Percentiles rank a stretch among this genome's conserved stretches.
Conservation (phyloP, 2,113 vertebrate species). For the Actinemys pallida region DNA sequence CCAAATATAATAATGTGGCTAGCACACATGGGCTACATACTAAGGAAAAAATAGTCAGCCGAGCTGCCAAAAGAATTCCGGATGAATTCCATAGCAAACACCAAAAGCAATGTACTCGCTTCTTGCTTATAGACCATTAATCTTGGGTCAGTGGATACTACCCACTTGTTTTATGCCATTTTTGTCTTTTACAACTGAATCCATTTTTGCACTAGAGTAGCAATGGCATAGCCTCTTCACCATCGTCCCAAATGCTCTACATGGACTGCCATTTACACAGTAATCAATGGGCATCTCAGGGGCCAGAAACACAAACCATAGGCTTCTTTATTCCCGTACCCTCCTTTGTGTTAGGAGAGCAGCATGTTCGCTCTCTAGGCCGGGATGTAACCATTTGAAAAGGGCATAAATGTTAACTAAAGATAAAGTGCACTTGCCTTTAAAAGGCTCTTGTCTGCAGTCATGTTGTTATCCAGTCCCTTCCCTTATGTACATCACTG, state of each 20-base stretch:
- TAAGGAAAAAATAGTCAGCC: neutral
- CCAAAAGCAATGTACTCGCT: neutral
- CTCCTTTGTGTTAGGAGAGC: neutral
- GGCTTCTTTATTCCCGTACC: neutral
- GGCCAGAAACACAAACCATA: neutral
- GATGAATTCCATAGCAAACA: neutral
- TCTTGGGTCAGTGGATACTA: neutral
- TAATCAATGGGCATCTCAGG: neutral
- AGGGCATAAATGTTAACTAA: neutral
- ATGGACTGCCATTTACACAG: neutral
- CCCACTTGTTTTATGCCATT: neutral
- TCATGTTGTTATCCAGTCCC: neutral
- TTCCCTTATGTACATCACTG: neutral
- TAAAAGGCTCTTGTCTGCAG: neutral
- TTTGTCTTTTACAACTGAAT: neutral
- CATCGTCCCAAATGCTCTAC: neutral
- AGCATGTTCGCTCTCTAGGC: neutral
- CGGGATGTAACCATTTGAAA: neutral
- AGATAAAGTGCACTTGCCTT: neutral
- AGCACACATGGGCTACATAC: neutral
- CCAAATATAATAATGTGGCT: neutral
- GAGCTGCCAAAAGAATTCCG: neutral
- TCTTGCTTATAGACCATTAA: neutral
- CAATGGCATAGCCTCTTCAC: fast-evolving
- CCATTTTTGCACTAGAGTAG: neutral